Conservation (phyloP, 2,888 invertebrate species). For the Orchestes rusci region DNA sequence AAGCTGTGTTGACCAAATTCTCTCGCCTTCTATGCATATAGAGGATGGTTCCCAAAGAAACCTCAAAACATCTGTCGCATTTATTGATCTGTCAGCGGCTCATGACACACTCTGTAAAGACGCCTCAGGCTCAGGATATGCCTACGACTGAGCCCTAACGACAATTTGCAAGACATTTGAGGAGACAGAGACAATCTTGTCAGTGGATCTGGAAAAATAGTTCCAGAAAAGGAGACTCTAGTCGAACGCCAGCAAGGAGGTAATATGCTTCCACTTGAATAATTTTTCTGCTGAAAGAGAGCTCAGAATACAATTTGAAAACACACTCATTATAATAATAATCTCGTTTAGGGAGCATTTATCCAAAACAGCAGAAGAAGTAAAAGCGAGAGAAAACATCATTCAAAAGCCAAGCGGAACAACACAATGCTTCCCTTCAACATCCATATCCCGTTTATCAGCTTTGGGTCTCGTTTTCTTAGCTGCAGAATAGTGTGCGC, state of each 20-base stretch:
- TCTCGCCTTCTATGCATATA: neutral
- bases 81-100: neutral
- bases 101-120: neutral
- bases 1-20: neutral
- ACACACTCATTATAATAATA: neutral
- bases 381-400: neutral
- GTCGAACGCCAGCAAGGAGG: neutral
- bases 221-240: neutral
- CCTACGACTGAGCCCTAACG: too few relatives aligned
- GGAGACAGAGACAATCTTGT: neutral
- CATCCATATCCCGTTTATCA: neutral
- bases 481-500: neutral
- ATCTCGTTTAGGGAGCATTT: neutral
- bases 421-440: neutral
- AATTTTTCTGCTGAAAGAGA: neutral
- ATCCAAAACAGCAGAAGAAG: neutral
- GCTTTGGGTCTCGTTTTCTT: neutral
- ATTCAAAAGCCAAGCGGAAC: neutral
- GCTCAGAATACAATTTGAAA: neutral
- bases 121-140: too few relatives aligned
- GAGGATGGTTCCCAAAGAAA: too few relatives aligned
- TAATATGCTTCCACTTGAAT: neutral
- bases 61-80: too few relatives aligned
- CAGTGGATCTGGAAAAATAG: neutral
- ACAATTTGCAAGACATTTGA: too few relatives aligned